Evolutionary conservation across 2,797 vertebrate species (phyloP).

Genomic region (Acestrorhynchus altus): DNA sequence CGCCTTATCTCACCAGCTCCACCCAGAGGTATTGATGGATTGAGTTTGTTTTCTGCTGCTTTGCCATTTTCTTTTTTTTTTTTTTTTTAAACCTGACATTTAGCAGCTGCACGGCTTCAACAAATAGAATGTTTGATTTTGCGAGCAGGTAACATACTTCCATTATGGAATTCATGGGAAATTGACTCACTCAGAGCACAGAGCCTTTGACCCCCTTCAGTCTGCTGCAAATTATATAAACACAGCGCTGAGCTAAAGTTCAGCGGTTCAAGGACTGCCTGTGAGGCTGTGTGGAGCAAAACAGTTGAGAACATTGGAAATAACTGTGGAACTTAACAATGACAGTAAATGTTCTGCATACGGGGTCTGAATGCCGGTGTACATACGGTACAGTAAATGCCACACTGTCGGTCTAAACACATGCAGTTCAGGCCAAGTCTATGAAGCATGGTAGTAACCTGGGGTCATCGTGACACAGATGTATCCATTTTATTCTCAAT

Average conservation of each 20-base stretch:
- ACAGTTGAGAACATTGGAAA: not conserved
- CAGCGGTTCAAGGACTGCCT: not conserved
- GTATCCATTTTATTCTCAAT: too few species aligned
- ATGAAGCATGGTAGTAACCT: not conserved
- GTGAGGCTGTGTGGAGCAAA: not conserved
- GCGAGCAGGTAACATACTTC: conserved; percentile 25
- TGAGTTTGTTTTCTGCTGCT: conserved; percentile 41
- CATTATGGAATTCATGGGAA: conserved; percentile 40
- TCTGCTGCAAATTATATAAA: conserved; percentile 37
- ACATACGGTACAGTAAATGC: not conserved
- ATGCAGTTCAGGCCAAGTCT: not conserved
- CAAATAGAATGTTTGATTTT: conserved; percentile 40
- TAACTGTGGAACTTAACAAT: not conserved
- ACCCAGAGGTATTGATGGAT: conserved; percentile 32
- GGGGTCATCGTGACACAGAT: too few species aligned
- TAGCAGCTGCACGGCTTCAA: conserved; percentile 35
- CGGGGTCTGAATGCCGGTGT: not conserved
- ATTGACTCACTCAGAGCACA: conserved; percentile 28
- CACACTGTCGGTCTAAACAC: not conserved
- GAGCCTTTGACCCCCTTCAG: conserved; percentile 37
- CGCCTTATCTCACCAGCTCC: not conserved
- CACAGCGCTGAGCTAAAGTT: not conserved
- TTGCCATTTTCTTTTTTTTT: conserved; percentile 33
- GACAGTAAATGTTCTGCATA: not conserved
- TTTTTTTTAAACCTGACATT: conserved; percentile 48